Evolutionary conservation across 1,140 invertebrate genomes (phyloP), one percentile per base, ranked within the genome.

Genomic region (Drosophila subobscura): DNA sequence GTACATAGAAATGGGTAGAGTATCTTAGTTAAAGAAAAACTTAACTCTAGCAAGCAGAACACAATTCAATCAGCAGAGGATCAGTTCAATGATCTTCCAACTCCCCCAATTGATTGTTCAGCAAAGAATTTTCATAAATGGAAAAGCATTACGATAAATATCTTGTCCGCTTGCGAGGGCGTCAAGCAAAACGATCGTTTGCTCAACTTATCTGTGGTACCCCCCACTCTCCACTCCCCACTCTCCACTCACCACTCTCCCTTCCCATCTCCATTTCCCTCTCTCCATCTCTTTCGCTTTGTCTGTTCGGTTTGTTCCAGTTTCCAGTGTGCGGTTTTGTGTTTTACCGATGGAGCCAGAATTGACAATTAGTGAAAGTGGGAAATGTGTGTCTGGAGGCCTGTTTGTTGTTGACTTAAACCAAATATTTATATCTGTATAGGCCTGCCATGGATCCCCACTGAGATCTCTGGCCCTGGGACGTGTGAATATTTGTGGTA

Each of bases 301-400:
- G 33, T 12, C 33, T 37, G 33, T 47, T 53, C 49, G 60, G 50
- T 41, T 22, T 61, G 68, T 70, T 78, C 70, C 54, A 58, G 64
- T 79, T 72, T 76, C 51, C 27, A 64, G 79, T 81, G 72, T 81
- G 79, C 52, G 74, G 79, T 81, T 79, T 72, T 74, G 40, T 75
- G 44, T 72, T 45, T 53, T 51, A 63, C 56, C 74, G 56, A 81
- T 81, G 54, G 79, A 79, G 70, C 64, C 64, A 83, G 79, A 83
- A 83, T 83, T 75, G 79, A 84, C 79, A 83, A 83, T 84, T 79
- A 84, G 79, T 83, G 79, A 83, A 83, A 83, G 79, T 83, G 78
- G 78, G 72, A 81, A 65, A 65, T 65, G 79, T 65, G 79, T 84
- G 71, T 79, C 71, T 40, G 72, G 72, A 44, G 68, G 59, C 10